A percentile compares a stretch with the other conserved stretches of the same genome.
These are phyloP conservation scores for Drosophila truncata DNA, from an alignment of 1,140 invertebrate genomes.

Conservation along the genomic window DNA sequence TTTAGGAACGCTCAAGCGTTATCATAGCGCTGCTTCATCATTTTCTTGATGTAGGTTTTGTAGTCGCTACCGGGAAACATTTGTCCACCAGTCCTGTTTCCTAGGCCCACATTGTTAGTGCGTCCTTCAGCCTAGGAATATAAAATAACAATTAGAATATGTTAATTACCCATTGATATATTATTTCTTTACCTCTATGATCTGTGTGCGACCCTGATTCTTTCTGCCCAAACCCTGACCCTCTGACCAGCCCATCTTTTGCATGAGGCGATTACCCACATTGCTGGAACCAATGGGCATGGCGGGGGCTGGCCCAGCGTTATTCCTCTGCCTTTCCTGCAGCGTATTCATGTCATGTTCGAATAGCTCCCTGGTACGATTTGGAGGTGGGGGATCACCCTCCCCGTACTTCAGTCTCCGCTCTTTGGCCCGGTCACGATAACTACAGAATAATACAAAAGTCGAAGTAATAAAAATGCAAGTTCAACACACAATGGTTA, in stretches of 20 bases:
- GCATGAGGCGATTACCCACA: slow-evolving; percentile 96
- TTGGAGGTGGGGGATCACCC: slow-evolving; percentile 90
- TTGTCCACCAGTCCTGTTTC: slow-evolving; percentile 88
- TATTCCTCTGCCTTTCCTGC: slow-evolving; percentile 61
- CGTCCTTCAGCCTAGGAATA: slow-evolving; percentile 78
- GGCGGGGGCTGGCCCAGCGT: slow-evolving; percentile 75
- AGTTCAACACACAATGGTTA: neutral
- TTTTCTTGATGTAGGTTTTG: slow-evolving; percentile 95
- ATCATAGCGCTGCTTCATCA: slow-evolving; percentile 93
- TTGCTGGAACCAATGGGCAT: slow-evolving; percentile 92
- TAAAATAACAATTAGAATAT: no score
- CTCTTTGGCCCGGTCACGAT: slow-evolving; percentile 98
- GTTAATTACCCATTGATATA: neutral
- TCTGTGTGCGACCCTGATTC: slow-evolving; percentile 97
- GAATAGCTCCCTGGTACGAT: slow-evolving; percentile 90
- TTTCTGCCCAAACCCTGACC: slow-evolving; percentile 97
- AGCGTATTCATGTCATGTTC: slow-evolving; percentile 85
- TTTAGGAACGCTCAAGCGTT: slow-evolving; percentile 84
- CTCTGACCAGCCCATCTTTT: slow-evolving; percentile 99
- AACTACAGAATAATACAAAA: neutral
- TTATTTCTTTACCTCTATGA: slow-evolving; percentile 91
- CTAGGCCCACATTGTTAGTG: slow-evolving; percentile 90
- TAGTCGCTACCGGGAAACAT: slow-evolving; percentile 92
- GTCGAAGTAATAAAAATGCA: no score
- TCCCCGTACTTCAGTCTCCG: slow-evolving; percentile 97